phyloP scores from a whole-genome alignment of 2,113 vertebrate species.

The Limanda limanda region DNA sequence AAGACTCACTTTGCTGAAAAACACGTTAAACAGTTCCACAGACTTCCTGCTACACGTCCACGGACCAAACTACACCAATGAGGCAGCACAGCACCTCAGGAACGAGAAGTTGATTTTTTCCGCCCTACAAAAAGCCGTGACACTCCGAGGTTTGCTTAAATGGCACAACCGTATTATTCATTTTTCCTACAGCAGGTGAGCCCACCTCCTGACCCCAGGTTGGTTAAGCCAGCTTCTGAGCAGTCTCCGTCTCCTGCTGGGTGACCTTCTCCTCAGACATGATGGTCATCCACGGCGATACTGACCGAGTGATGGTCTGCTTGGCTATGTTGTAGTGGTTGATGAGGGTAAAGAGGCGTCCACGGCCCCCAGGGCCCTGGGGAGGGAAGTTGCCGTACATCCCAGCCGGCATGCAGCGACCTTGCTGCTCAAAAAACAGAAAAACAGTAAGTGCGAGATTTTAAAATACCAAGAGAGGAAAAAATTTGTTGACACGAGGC shows the following conservation, averaged over 20 bases:
- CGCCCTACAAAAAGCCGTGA: slow-evolving; percentile 32
- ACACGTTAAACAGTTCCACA: slow-evolving; percentile 34
- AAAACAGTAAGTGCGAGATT: neutral
- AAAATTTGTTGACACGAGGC: neutral
- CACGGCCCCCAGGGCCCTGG: slow-evolving; percentile 89
- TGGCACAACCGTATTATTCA: slow-evolving; percentile 72
- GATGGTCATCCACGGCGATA: slow-evolving; percentile 95
- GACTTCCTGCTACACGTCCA: slow-evolving; percentile 53
- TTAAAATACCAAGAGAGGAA: neutral
- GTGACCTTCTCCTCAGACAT: slow-evolving; percentile 95
- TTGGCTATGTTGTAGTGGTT: slow-evolving; percentile 97
- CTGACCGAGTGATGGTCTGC: slow-evolving; percentile 92
- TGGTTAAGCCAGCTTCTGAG: slow-evolving; percentile 90
- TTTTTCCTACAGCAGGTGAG: slow-evolving; percentile 30
- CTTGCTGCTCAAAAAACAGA: slow-evolving; percentile 84
- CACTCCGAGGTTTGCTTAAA: slow-evolving; percentile 73
- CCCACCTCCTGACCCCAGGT: slow-evolving; percentile 39
- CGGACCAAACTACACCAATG: slow-evolving; percentile 52
- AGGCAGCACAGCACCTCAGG: slow-evolving; percentile 58
- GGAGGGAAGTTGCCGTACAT: slow-evolving; percentile 92
- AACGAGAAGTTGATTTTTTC: slow-evolving; percentile 33
- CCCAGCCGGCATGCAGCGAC: slow-evolving; percentile 92
- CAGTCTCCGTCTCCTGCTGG: slow-evolving; percentile 92
- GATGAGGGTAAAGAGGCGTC: slow-evolving; percentile 93
- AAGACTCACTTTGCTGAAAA: slow-evolving; percentile 32